Conservation (phyloP, 2,797 vertebrate genomes). For the Strix occidentalis region DNA sequence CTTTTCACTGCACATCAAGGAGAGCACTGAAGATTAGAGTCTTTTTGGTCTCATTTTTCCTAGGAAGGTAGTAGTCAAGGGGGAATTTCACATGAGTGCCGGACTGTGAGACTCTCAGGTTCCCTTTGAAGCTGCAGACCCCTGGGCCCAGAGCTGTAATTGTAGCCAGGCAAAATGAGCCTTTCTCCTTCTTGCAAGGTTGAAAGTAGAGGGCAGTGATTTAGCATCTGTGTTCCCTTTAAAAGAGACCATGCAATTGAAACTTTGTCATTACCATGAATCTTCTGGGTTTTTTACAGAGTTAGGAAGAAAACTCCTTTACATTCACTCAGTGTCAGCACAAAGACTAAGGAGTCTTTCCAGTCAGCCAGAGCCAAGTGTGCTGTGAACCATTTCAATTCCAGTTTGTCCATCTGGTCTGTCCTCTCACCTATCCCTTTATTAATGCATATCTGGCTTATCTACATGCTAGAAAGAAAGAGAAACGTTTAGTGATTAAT, state of each 20-base stretch:
- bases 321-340: neutral
- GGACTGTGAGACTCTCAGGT: neutral
- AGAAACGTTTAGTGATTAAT: neutral
- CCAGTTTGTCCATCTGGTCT: neutral
- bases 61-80: neutral
- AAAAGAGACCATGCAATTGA: neutral
- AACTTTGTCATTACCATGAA: neutral
- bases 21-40: neutral
- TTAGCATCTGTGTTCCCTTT: neutral
- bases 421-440: neutral
- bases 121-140: neutral
- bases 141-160: neutral
- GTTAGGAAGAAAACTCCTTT: neutral
- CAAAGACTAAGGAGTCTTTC: neutral
- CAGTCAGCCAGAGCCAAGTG: neutral
- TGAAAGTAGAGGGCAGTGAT: neutral
- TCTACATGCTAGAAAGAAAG: neutral
- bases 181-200: neutral
- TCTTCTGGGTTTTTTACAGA: neutral
- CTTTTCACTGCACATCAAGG: neutral
- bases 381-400: neutral
- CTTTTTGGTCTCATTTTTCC: neutral
- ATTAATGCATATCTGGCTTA: neutral
- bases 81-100: neutral
- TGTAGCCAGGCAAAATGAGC: neutral